A percentile compares a stretch with the other conserved stretches of the same genome.
These are phyloP conservation scores for Drosophila prostipennis DNA, from an alignment of 2,888 invertebrate species.

Conservation along the genomic window DNA sequence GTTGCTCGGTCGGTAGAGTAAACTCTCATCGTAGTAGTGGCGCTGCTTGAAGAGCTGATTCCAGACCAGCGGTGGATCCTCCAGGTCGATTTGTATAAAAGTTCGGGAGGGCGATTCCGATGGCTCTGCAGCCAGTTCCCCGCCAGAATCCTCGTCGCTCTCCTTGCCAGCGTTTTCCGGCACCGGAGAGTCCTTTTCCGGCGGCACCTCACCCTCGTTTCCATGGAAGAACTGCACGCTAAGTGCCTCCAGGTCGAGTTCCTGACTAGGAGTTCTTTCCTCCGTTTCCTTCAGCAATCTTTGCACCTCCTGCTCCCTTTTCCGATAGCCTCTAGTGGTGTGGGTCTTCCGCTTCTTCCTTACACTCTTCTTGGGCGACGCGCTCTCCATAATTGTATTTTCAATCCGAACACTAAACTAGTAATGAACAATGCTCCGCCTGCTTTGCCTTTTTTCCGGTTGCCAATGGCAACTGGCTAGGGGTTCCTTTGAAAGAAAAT, in stretches of 20 bases:
- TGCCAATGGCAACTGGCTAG: conserved; percentile 10
- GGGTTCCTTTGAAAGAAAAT: neutral
- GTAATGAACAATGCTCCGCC: neutral
- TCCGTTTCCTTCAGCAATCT: conserved; percentile 55
- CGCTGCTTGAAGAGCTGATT: conserved; percentile 40
- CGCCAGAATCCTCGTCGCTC: conserved; percentile 28
- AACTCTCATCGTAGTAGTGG: conserved; percentile 51
- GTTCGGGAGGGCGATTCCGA: conserved; percentile 65
- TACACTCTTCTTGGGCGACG: conserved; percentile 16
- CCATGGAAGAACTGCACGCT: conserved; percentile 72
- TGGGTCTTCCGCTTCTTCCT: conserved; percentile 68
- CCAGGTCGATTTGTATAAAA: conserved; percentile 81
- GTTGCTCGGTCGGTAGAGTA: conserved; percentile 64
- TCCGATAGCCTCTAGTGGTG: conserved; percentile 72
- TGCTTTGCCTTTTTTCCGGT: conserved; percentile 9
- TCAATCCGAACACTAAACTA: neutral
- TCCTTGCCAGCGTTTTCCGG: neutral
- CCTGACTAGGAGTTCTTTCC: conserved; percentile 5
- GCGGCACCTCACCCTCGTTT: conserved; percentile 6
- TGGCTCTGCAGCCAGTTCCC: conserved; percentile 6
- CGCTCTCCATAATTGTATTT: conserved; percentile 7
- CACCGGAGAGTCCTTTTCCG: neutral
- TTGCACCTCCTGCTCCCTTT: conserved; percentile 76
- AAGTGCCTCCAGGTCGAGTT: conserved; percentile 45
- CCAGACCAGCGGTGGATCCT: conserved; percentile 59